Conservation (phyloP, 2,888 invertebrate genomes). For the Rhamphomyia laevipes region DNA sequence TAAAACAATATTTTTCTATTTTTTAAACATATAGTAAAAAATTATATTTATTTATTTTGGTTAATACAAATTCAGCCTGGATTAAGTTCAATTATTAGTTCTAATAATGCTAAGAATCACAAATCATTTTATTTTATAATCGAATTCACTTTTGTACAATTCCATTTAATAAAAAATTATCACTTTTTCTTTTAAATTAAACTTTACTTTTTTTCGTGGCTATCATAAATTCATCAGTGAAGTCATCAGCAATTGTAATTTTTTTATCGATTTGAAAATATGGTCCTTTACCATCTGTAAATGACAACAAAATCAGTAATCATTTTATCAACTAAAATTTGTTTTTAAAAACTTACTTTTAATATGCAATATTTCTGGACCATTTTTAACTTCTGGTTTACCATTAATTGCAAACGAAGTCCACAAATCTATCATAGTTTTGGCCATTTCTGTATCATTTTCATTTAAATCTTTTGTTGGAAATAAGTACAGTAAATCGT, state of each 20-base stretch:
- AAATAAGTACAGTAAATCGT: slow-evolving; percentile 50
- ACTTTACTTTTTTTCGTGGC: slow-evolving; percentile 30
- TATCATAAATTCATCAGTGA: slow-evolving; percentile 25
- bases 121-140: no score
- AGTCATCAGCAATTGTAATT: slow-evolving; percentile 19
- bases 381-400: slow-evolving; percentile 18
- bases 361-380: slow-evolving; percentile 12
- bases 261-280: slow-evolving; percentile 29
- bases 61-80: no score
- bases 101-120: no score
- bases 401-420: slow-evolving; percentile 34
- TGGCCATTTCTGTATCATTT: slow-evolving; percentile 33
- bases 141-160: no score
- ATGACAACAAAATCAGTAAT: neutral
- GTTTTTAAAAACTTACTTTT: slow-evolving; percentile 6
- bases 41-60: no score
- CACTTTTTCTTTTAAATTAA: no score
- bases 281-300: slow-evolving; percentile 27
- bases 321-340: neutral
- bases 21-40: no score
- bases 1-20: no score
- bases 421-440: slow-evolving; percentile 39
- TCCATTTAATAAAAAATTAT: no score
- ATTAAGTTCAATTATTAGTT: no score
- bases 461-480: slow-evolving; percentile 27